Conservation (phyloP, 37 sponge, comb jelly and placozoan genomes). For the Chondrosia reniformis region DNA sequence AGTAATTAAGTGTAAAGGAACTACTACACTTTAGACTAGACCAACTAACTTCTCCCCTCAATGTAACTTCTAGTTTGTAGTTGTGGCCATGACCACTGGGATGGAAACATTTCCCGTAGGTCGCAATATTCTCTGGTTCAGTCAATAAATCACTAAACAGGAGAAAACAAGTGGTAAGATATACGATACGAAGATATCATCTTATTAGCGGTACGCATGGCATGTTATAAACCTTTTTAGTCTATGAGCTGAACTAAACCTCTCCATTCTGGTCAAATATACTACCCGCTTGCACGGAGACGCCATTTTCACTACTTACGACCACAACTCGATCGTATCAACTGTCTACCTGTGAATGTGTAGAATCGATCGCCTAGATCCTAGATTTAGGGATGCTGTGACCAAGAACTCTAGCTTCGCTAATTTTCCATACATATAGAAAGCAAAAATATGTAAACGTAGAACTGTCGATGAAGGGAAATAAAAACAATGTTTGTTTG, state of each 20-base stretch:
- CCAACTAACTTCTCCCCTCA: constrained; percentile 48
- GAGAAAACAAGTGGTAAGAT: not conserved
- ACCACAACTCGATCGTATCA: too few species aligned
- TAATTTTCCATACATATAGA: too few species aligned
- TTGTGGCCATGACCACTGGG: constrained; percentile 96
- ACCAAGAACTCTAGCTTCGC: too few species aligned
- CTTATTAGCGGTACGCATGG: too few species aligned
- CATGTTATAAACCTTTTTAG: constrained; percentile 27
- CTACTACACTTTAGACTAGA: not conserved
- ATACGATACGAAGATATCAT: too few species aligned
- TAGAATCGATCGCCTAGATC: too few species aligned
- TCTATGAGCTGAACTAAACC: constrained; percentile 58
- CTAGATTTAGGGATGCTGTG: too few species aligned
- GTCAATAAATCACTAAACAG: constrained; percentile 49
- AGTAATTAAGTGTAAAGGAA: not conserved
- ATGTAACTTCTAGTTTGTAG: constrained; percentile 69
- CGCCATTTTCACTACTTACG: too few species aligned
- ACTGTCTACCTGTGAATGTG: too few species aligned
- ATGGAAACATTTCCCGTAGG: constrained; percentile 86
- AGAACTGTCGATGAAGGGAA: too few species aligned
- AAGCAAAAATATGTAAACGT: too few species aligned
- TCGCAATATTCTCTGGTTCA: constrained; percentile 76
- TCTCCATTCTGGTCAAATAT: constrained; percentile 37
- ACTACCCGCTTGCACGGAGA: constrained; percentile 26
- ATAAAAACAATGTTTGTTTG: too few species aligned